Base-by-base conservation (phyloP, 2,113 vertebrate species). In the Delphinapterus leucas region DNA sequence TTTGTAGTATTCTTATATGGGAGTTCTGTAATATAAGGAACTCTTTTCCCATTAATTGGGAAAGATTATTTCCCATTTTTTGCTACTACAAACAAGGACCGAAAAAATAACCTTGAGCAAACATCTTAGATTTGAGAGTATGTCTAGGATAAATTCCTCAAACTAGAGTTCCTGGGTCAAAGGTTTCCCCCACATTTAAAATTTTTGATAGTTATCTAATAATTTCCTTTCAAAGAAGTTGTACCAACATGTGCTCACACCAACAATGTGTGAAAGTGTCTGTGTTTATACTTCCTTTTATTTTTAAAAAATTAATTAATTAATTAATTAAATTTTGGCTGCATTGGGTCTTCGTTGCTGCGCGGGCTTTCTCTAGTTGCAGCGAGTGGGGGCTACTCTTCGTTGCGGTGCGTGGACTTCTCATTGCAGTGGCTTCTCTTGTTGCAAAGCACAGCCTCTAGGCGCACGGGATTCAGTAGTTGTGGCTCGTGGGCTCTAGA, bases 161-260 rank as follows among this genome's bases (percentile, higher is more conserved):
- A 88, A 67, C n/a, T 82, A 61, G 73, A 70, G 36, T 84, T 85
- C 44, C 28, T 21, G n/a, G 33, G 21, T 93, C 68, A 76, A 44
- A 84, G 58, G 1, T 41, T 14, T 23, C 60, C 60, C 60, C 60
- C 21, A 25, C 55, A 70, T 85, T 96, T 96, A 38, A 92, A 80
- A 79, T 79, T 87, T 90, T 90, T 89, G 17, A 55, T 33, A 68
- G 38, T 21, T 70, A 26, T 63, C 96, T 96, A 26, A 71, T 80
- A 61, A 96, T 82, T 95, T 82, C 36, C 89, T 97, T 82, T 83
- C 81, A 53, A 63, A 79, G 44, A 60, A n/a, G 33, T 33, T 73
- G 26, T 33, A 18, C 4, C 49, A 82, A 38, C 33, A 11, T 21
- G 28, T 36, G 23, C 38, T 79, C 67, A 85, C 2, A 49, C 1